Conservation (phyloP, 2,888 invertebrate species). For the Leptopilina syphax region DNA sequence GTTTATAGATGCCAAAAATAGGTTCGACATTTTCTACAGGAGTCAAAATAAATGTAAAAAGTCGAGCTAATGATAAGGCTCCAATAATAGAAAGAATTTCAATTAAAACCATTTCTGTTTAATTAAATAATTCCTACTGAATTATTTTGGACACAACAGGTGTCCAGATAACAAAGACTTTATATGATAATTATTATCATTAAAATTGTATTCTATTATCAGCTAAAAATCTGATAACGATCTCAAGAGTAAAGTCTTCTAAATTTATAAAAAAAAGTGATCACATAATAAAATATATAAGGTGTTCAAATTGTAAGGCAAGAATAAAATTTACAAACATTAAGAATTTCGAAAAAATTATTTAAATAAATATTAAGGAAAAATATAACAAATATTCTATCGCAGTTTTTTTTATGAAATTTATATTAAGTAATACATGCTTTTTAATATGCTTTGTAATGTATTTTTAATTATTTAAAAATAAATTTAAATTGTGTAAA, state of each 20-base stretch:
- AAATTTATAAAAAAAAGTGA: background rate
- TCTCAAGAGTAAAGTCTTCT: background rate
- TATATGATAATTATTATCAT: background rate
- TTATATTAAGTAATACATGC: no score
- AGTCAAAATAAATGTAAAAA: conserved; percentile 6
- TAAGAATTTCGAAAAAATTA: no score
- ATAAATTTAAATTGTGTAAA: no score
- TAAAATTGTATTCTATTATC: background rate
- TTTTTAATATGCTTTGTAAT: no score
- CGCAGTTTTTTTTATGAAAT: no score
- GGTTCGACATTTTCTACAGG: conserved; percentile 4
- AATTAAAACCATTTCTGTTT: conserved; percentile 18
- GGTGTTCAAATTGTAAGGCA: no score
- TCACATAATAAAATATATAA: background rate
- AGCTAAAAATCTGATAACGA: background rate
- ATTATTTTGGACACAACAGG: background rate
- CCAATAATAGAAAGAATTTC: background rate
- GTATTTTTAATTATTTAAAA: no score
- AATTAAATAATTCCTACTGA: background rate
- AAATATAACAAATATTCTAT: no score
- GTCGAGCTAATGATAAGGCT: background rate
- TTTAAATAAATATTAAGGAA: no score
- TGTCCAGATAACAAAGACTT: background rate
- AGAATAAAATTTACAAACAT: no score
- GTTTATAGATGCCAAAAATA: conserved; percentile 32